These are phyloP conservation scores for Asobara japonica DNA, from an alignment of 1,140 invertebrate species.

Conservation along the genomic window DNA sequence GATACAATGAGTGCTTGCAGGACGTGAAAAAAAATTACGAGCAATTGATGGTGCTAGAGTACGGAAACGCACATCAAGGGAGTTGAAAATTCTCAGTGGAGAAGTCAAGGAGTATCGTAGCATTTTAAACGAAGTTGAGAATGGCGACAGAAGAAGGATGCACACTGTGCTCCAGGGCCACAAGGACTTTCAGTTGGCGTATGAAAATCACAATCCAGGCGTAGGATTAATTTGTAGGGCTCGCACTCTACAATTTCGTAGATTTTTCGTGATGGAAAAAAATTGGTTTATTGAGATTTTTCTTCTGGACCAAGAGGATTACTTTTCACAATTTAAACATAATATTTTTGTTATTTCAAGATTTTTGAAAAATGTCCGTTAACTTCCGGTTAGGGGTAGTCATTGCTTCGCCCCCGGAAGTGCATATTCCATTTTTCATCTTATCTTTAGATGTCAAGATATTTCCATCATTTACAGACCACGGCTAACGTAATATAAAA, in stretches of 20 bases:
- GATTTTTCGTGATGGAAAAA: too few relatives aligned
- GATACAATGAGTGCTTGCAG: slow-evolving; percentile 51
- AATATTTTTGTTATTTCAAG: too few relatives aligned
- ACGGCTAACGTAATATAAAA: too few relatives aligned
- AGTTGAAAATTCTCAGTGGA: slow-evolving; percentile 65
- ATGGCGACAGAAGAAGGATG: slow-evolving; percentile 69
- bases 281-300: slow-evolving; percentile 19
- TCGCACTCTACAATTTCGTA: neutral
- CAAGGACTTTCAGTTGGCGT: slow-evolving; percentile 68
- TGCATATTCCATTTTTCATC: too few relatives aligned
- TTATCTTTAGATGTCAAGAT: too few relatives aligned
- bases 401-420: too few relatives aligned
- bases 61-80: slow-evolving; percentile 67
- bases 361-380: too few relatives aligned
- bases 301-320: slow-evolving; percentile 16
- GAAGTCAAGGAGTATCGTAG: slow-evolving; percentile 68
- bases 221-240: slow-evolving; percentile 47
- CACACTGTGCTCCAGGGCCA: slow-evolving; percentile 67
- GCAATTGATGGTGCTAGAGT: slow-evolving; percentile 65
- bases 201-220: slow-evolving; percentile 67
- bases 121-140: slow-evolving; percentile 67
- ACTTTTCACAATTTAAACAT: too few relatives aligned
- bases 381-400: too few relatives aligned
- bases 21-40: slow-evolving; percentile 69
- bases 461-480: too few relatives aligned